Conservation (phyloP, 2,113 vertebrate species). For the Sander lucioperca region DNA sequence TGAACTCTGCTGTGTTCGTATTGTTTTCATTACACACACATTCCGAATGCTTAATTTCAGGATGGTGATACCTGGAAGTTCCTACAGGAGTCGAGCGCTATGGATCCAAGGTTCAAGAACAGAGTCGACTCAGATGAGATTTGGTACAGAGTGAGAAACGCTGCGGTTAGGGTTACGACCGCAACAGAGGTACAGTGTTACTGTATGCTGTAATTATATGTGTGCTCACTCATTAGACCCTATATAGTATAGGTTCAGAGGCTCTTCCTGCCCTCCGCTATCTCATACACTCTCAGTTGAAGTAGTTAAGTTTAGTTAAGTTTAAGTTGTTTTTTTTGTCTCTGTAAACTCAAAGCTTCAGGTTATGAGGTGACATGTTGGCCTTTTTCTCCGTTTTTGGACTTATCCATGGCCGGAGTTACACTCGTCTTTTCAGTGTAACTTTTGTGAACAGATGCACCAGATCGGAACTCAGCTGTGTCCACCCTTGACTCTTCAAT, state of each 20-base stretch:
- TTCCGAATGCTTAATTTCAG: not conserved
- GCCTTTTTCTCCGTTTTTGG: not conserved
- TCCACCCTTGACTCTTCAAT: too few relatives aligned
- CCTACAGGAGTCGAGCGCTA: slow-evolving; percentile 2
- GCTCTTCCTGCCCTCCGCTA: not conserved
- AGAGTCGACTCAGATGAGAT: slow-evolving; percentile 12
- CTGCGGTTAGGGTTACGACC: not conserved
- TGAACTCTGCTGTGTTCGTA: not conserved
- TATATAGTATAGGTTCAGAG: not conserved
- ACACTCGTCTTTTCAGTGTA: too few relatives aligned
- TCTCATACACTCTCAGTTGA: not conserved
- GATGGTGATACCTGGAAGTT: slow-evolving; percentile 9
- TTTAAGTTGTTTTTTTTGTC: not conserved
- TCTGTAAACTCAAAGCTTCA: not conserved
- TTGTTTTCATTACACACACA: not conserved
- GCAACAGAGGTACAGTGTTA: not conserved
- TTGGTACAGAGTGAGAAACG: not conserved
- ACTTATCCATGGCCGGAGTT: not conserved
- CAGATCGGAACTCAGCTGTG: too few relatives aligned
- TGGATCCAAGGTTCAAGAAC: slow-evolving; percentile 31
- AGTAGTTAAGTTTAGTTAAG: not conserved
- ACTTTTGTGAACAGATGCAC: too few relatives aligned
- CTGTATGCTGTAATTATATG: not conserved
- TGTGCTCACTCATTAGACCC: not conserved
- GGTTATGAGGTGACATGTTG: not conserved